Percentiles rank a stretch among this genome's conserved stretches.
Conservation (phyloP, 2,888 invertebrate species). For the Cosmia pyralina region DNA sequence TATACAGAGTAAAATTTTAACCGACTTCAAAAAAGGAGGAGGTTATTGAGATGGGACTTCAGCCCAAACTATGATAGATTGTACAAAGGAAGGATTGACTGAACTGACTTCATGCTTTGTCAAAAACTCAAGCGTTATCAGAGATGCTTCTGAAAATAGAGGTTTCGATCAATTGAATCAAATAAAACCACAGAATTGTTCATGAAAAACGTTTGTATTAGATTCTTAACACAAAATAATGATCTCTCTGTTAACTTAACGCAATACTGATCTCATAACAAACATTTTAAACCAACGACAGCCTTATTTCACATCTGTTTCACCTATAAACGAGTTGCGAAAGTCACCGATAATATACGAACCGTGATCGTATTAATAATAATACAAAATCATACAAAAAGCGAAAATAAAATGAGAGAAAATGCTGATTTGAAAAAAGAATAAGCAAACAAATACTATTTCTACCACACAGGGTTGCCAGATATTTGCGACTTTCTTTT, state of each 20-base stretch:
- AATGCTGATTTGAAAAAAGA: conserved; percentile 13
- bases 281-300: conserved; percentile 70
- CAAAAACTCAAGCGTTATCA: not conserved
- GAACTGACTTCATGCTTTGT: no score
- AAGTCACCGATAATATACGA: conserved; percentile 58
- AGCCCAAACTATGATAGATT: not conserved
- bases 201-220: conserved; percentile 74
- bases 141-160: not conserved
- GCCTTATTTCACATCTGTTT: conserved; percentile 85
- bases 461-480: conserved; percentile 63
- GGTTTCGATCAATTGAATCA: not conserved
- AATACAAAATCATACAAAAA: conserved; percentile 45
- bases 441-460: conserved; percentile 59
- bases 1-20: not conserved
- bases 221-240: conserved; percentile 68
- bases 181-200: conserved; percentile 65
- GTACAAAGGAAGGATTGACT: not conserved
- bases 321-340: conserved; percentile 89
- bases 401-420: conserved; percentile 17
- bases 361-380: conserved; percentile 59
- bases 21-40: no score
- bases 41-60: not conserved
- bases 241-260: conserved; percentile 77
- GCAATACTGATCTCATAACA: conserved; percentile 83
- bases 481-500: conserved; percentile 10